A percentile compares a stretch with the other conserved stretches of the same genome.
phyloP scores from a whole-genome alignment of 2,113 vertebrate genomes.

The Pelodiscus sinensis region DNA sequence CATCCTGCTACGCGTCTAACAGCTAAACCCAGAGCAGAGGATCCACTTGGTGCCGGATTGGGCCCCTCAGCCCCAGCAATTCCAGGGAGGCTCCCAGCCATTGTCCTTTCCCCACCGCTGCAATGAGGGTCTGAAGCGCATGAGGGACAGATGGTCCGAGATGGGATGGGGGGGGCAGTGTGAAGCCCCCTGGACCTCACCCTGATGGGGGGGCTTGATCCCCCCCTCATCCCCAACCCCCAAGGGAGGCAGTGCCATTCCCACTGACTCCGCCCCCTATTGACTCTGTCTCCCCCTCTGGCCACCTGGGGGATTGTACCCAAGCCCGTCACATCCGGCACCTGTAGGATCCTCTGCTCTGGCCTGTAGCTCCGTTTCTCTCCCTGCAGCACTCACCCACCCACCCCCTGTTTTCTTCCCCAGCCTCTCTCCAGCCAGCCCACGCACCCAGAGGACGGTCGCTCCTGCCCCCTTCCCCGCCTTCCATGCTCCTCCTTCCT shows the following conservation, averaged over 20 bases:
- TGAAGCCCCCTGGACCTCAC: constrained; percentile 58
- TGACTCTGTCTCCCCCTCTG: constrained; percentile 38
- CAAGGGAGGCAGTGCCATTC: constrained; percentile 60
- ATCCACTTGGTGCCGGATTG: constrained; percentile 48
- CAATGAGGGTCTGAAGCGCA: neutral
- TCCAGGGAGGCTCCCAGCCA: no score
- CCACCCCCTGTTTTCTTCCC: constrained; percentile 53
- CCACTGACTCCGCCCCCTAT: constrained; percentile 65
- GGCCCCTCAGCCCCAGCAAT: neutral
- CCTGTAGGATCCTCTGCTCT: constrained; percentile 1
- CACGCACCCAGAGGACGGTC: constrained; percentile 30
- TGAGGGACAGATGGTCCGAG: neutral
- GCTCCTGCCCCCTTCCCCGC: neutral
- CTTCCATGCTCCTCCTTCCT: constrained; percentile 65
- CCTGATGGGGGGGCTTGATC: constrained; percentile 66
- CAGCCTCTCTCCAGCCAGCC: constrained; percentile 62
- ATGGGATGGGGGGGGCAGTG: constrained; percentile 65
- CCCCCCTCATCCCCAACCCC: constrained; percentile 52
- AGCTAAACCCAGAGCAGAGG: constrained; percentile 68
- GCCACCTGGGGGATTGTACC: constrained; percentile 64
- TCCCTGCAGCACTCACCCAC: constrained; percentile 53
- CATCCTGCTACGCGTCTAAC: constrained; percentile 36
- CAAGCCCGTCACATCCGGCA: neutral
- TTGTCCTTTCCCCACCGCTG: neutral
- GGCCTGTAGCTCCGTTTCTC: neutral